These are phyloP conservation scores for Thalpophila matura DNA, from an alignment of 2,888 invertebrate genomes.

Conservation along the genomic window DNA sequence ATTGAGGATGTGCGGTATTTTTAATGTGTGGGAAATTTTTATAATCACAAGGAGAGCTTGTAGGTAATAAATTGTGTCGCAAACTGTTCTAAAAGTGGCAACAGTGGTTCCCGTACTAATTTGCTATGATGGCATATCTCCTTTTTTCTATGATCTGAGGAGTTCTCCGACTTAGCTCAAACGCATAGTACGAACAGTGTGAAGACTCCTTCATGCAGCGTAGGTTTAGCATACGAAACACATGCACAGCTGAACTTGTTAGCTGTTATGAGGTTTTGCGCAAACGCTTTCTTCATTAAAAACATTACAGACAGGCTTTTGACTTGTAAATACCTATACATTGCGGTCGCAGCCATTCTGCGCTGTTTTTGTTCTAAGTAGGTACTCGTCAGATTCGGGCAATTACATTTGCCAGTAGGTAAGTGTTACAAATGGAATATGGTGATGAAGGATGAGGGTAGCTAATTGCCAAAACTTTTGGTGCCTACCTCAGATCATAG, in stretches of 20 bases:
- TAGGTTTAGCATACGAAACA: conserved; percentile 56
- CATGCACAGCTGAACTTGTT: conserved; percentile 65
- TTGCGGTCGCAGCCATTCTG: conserved; percentile 25
- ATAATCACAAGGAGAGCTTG: too few relatives aligned
- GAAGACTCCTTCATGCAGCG: conserved; percentile 27
- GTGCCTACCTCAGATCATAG: too few relatives aligned
- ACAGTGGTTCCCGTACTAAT: too few relatives aligned
- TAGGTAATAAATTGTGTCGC: too few relatives aligned
- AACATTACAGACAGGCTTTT: conserved; percentile 52
- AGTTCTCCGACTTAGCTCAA: too few relatives aligned
- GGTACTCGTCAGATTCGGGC: conserved; percentile 10
- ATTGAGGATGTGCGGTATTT: too few relatives aligned
- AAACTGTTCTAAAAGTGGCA: too few relatives aligned
- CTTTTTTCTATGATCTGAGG: too few relatives aligned
- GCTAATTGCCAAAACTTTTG: too few relatives aligned
- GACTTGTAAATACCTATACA: conserved; percentile 59
- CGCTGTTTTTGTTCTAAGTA: conserved; percentile 21
- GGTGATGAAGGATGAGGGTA: background rate
- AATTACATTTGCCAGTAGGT: background rate
- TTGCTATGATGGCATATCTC: too few relatives aligned
- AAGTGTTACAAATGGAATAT: background rate
- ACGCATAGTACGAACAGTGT: conserved; percentile 28
- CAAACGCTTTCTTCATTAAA: conserved; percentile 66
- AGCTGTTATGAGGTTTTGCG: conserved; percentile 53
- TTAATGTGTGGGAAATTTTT: too few relatives aligned